Conservation (phyloP, 2,113 vertebrate species). For the Phyllopteryx taeniolatus region DNA sequence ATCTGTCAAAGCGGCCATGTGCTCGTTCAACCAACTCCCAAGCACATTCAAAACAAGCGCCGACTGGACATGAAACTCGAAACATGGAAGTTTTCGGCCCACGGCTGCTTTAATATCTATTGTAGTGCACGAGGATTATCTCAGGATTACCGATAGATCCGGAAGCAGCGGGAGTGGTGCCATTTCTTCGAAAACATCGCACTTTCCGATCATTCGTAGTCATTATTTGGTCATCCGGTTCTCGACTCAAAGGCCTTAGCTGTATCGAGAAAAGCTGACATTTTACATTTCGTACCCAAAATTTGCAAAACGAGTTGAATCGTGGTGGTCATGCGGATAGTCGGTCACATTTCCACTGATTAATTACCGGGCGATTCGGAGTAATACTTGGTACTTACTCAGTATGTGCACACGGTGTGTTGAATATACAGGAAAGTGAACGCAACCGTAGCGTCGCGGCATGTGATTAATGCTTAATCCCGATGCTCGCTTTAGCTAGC, state of each 20-base stretch:
- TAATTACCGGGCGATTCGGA: background rate
- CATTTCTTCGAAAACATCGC: background rate
- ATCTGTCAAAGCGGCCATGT: constrained; percentile 65
- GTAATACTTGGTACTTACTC: background rate
- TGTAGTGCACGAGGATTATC: constrained; percentile 20
- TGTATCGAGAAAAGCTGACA: background rate
- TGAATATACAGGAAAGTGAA: background rate
- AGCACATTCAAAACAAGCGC: constrained; percentile 15
- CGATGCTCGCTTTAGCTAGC: constrained; percentile 31
- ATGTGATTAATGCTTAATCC: constrained; percentile 8
- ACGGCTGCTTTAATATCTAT: constrained; percentile 1
- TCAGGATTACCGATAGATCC: constrained; percentile 29
- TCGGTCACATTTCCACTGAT: background rate
- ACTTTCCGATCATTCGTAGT: background rate
- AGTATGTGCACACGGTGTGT: background rate
- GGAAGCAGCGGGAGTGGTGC: constrained; percentile 1
- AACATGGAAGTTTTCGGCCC: background rate
- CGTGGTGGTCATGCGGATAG: background rate
- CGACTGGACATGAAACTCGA: constrained; percentile 5
- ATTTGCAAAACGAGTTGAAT: background rate
- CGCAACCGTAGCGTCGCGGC: background rate
- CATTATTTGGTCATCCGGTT: background rate
- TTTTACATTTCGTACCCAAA: background rate
- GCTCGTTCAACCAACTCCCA: constrained; percentile 37
- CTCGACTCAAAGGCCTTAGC: background rate